phyloP scores from a whole-genome alignment of 64 coral and sea anemone species.

The Dendrophyllia cribrosa region DNA sequence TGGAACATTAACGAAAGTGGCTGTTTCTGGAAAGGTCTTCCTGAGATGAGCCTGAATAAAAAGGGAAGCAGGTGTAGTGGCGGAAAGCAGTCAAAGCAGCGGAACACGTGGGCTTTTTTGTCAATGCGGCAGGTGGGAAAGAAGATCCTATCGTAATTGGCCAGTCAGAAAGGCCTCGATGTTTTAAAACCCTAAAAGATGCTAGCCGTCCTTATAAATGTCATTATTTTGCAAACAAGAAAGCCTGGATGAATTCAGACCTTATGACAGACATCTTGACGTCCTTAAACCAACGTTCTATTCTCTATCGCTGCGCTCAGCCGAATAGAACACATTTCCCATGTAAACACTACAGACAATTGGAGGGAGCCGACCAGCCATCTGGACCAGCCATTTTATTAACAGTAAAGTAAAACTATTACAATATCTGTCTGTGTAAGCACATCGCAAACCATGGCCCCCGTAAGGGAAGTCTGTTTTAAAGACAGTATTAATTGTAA shows the following conservation, averaged over 20 bases:
- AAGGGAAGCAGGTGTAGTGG: conserved; percentile 21
- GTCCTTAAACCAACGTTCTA: background rate
- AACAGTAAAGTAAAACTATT: too few relatives aligned
- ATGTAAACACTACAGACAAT: too few relatives aligned
- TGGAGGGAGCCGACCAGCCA: too few relatives aligned
- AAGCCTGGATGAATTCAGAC: conserved; percentile 31
- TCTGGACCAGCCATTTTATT: too few relatives aligned
- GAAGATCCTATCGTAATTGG: conserved; percentile 32
- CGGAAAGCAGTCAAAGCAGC: conserved; percentile 20
- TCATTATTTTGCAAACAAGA: conserved; percentile 39
- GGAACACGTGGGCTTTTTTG: conserved; percentile 25
- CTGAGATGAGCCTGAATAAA: conserved; percentile 30
- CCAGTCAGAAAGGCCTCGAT: background rate
- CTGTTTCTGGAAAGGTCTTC: conserved; percentile 36
- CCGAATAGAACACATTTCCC: too few relatives aligned
- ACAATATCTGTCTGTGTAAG: too few relatives aligned
- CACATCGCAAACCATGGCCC: too few relatives aligned
- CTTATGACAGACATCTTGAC: conserved; percentile 14
- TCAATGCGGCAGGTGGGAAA: conserved; percentile 46
- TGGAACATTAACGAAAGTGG: conserved; percentile 66
- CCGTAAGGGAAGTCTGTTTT: too few relatives aligned
- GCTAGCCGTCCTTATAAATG: conserved; percentile 11
- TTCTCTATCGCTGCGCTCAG: too few relatives aligned
- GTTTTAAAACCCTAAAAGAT: background rate
- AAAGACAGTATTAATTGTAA: too few relatives aligned